phyloP scores from a whole-genome alignment of 1,140 invertebrate genomes.

The Hyles vespertilio region DNA sequence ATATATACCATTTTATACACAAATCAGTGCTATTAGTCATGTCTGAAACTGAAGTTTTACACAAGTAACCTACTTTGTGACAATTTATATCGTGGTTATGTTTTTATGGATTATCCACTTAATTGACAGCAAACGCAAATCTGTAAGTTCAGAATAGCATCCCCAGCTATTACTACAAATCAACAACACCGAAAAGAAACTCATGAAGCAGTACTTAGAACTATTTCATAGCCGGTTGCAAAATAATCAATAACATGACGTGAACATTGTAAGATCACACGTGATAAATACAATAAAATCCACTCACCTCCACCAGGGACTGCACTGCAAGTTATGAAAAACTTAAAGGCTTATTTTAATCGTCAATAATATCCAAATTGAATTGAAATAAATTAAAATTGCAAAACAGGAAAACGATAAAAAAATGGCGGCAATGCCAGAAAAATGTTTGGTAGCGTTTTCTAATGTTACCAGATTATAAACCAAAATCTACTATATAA shows the following conservation, averaged over 20 bases:
- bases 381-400: constrained; percentile 8
- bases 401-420: constrained; percentile 22
- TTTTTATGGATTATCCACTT: too few species aligned
- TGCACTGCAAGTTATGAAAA: too few species aligned
- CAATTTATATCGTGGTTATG: too few species aligned
- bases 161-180: too few species aligned
- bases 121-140: too few species aligned
- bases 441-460: constrained; percentile 11
- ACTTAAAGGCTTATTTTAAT: constrained; percentile 5
- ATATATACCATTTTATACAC: too few species aligned
- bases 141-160: too few species aligned
- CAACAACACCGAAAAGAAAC: too few species aligned
- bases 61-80: too few species aligned
- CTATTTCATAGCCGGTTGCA: constrained; percentile 17
- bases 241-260: constrained; percentile 27
- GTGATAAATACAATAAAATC: background rate
- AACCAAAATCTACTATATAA: too few species aligned
- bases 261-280: constrained; percentile 7
- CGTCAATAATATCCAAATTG: constrained; percentile 8
- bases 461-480: background rate
- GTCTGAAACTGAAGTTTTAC: too few species aligned
- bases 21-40: too few species aligned
- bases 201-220: background rate
- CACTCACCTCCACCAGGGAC: constrained; percentile 8
- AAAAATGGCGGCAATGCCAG: constrained; percentile 26